A percentile compares a stretch with the other conserved stretches of the same genome.
phyloP scores from a whole-genome alignment of 2,888 invertebrate genomes.

The Punctoribates punctum region DNA sequence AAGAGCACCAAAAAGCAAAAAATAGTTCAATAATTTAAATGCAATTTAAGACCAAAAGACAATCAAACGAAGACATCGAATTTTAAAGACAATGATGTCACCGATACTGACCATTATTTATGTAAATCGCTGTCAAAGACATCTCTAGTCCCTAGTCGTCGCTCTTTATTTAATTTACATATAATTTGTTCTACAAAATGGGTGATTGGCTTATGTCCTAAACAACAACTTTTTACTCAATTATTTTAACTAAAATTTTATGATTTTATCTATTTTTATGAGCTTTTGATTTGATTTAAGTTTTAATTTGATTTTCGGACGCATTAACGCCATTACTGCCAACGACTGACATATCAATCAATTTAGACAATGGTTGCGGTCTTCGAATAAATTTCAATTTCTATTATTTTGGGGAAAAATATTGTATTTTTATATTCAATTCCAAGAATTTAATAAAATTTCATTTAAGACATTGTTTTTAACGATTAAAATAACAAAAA shows the following conservation, averaged over 20 bases:
- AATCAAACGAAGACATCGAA: neutral
- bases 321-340: neutral
- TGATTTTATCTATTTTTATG: conserved; percentile 6
- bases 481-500: neutral
- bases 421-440: neutral
- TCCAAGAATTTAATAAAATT: neutral
- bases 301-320: neutral
- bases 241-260: neutral
- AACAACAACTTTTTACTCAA: neutral
- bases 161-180: neutral
- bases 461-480: too few species aligned
- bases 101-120: neutral
- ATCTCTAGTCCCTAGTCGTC: neutral
- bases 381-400: neutral
- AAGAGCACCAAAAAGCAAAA: conserved; percentile 47
- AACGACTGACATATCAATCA: neutral
- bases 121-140: neutral
- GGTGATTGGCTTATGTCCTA: neutral
- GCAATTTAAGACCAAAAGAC: neutral
- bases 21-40: neutral
- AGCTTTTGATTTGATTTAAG: conserved; percentile 5
- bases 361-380: neutral
- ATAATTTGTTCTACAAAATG: neutral
- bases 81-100: too few species aligned
- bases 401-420: neutral